Evolutionary conservation across 2,888 invertebrate species (phyloP).

Genomic region (Erannis defoliaria): DNA sequence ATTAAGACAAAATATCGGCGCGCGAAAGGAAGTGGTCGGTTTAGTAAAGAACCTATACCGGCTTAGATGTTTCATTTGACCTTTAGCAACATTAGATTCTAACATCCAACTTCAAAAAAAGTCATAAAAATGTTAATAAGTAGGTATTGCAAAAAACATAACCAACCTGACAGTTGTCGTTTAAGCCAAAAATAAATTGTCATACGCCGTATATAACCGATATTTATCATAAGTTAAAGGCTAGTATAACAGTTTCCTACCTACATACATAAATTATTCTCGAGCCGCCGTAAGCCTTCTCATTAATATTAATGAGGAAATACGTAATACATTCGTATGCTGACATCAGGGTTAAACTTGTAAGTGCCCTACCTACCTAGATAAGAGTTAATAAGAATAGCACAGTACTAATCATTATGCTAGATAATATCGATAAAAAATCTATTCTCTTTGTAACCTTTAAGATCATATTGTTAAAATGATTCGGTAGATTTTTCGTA

Average conservation of each 20-base stretch:
- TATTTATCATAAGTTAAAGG: not conserved
- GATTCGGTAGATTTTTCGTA: no score
- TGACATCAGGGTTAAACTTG: slow-evolving; percentile 12
- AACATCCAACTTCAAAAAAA: no score
- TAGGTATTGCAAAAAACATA: no score
- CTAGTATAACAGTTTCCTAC: not conserved
- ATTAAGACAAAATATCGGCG: no score
- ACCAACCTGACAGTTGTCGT: not conserved
- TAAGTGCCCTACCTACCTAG: slow-evolving; percentile 1
- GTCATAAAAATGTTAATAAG: no score
- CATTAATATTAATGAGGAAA: slow-evolving; percentile 6
- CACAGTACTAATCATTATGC: not conserved
- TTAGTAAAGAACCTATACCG: no score
- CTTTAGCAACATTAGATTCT: no score
- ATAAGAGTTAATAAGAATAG: not conserved
- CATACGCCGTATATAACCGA: not conserved
- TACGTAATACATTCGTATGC: slow-evolving; percentile 7
- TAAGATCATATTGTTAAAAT: no score
- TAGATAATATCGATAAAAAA: no score
- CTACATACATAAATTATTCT: slow-evolving; percentile 13
- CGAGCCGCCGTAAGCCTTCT: not conserved
- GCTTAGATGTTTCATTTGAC: no score
- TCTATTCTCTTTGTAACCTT: not conserved
- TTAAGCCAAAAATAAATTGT: not conserved
- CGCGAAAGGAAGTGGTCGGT: no score